Evolutionary conservation across 2,888 invertebrate genomes (phyloP), one percentile per base, ranked within the genome.

Genomic region (Polymixis lichenea): DNA sequence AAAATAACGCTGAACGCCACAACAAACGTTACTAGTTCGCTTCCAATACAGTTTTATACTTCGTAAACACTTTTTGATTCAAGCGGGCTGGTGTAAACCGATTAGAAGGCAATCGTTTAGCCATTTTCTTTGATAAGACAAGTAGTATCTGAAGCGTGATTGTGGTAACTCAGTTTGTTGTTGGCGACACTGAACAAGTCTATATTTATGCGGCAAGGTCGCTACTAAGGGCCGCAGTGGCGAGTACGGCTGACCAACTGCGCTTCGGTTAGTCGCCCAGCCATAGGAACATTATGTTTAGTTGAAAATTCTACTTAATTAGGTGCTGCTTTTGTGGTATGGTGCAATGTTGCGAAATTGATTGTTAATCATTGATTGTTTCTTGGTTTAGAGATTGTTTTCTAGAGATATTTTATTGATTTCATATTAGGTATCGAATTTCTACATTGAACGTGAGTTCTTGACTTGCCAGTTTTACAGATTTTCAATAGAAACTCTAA

Each of bases 101-200:
- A 94, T 95, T 93, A 94, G 89, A 89, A 85, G 90, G 92, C 93
- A 95, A 96, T 95, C 95, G 94, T 90, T 91, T 91, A 91, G 93
- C 93, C 96, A 96, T 96, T 95, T 96, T 96, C 92, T 94, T 93
- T 95, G 96, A 96, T 96, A 96, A 96, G 93, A 91, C 92, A 90
- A 87, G 86, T 83, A 72, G 86, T 91, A 90, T 92, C 91, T 91
- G 87, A 90, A 83, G 80, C 82, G 88, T 90, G 89, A 93, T 92
- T 91, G 90, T 89, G 84, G 88, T 88, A 88, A 88, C 85, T 88
- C 87, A 85, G 81, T 88, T 88, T 89, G 89, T 87, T 90, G 94
- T 93, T 95, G 95, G 95, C 95, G 94, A 94, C 94, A 92, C 92
- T 89, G 89, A 83, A 90, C 89, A 90, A 87, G 87, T 91, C 92